These are phyloP conservation scores for Nansenia antarctica DNA, from an alignment of 2,113 vertebrate genomes.

Conservation along the genomic window DNA sequence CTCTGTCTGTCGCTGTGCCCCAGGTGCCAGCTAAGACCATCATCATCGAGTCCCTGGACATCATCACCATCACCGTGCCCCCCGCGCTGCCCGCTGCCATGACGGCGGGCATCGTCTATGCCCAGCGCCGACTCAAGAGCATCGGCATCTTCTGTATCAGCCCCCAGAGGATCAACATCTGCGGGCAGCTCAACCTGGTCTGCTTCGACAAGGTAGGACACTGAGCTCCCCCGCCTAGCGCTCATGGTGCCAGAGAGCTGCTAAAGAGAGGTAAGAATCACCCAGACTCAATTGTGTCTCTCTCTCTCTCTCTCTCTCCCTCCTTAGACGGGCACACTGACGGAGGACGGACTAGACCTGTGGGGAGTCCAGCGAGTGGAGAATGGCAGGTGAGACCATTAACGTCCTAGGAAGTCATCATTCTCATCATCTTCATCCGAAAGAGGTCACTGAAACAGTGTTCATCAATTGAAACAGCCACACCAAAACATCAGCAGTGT, in stretches of 20 bases:
- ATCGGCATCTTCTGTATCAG: constrained; percentile 97
- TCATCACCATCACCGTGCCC: constrained; percentile 97
- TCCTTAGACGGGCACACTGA: constrained; percentile 92
- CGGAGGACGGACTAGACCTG: constrained; percentile 95
- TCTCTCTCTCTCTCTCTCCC: neutral
- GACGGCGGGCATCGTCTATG: constrained; percentile 96
- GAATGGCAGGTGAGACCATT: constrained; percentile 81
- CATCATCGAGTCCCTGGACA: constrained; percentile 93
- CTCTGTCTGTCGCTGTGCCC: neutral
- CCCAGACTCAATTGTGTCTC: neutral
- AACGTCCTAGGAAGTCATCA: no score
- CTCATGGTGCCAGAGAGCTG: no score
- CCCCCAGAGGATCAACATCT: constrained; percentile 97
- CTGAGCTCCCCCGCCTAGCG: neutral
- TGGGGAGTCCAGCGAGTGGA: constrained; percentile 94
- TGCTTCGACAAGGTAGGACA: constrained; percentile 93
- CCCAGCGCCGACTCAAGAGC: constrained; percentile 88
- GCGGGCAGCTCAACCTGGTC: constrained; percentile 95
- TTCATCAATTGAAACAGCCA: no score
- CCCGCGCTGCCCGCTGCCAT: constrained; percentile 95
- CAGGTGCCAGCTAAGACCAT: constrained; percentile 86
- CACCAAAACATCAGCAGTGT: no score
- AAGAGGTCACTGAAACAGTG: no score
- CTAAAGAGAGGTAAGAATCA: no score
- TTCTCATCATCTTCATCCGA: no score